phyloP scores from a whole-genome alignment of 2,113 vertebrate species.

The Phyllopteryx taeniolatus region DNA sequence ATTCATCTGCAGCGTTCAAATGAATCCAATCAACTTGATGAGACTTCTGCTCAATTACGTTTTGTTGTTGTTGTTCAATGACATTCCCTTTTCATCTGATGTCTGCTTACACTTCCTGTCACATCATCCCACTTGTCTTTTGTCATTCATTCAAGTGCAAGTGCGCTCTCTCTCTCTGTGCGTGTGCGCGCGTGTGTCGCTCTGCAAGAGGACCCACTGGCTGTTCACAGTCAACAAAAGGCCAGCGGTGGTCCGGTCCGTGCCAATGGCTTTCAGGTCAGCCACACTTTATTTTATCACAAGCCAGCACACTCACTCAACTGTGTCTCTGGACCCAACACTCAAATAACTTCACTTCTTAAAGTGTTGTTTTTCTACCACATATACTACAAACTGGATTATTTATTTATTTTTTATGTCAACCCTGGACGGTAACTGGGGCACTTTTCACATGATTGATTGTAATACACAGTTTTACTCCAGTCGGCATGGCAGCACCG shows the following conservation, averaged over 20 bases:
- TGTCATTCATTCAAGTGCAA: constrained; percentile 60
- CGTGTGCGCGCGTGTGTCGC: too few species aligned
- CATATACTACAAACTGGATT: not conserved
- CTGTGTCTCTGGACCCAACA: not conserved
- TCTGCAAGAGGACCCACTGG: constrained; percentile 31
- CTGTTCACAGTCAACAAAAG: constrained; percentile 45
- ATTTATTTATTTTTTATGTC: not conserved
- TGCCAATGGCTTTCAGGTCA: constrained; percentile 47
- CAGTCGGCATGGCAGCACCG: not conserved
- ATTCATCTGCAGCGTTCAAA: not conserved
- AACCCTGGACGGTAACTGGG: not conserved
- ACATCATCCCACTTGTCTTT: constrained; percentile 45
- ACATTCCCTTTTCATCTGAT: constrained; percentile 15
- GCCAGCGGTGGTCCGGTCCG: constrained; percentile 31
- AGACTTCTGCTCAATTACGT: not conserved
- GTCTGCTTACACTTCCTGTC: constrained; percentile 20
- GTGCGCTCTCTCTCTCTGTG: constrained; percentile 31
- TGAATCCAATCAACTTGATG: not conserved
- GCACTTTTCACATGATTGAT: not conserved
- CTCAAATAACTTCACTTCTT: not conserved
- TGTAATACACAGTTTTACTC: not conserved
- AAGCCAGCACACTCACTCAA: constrained; percentile 1
- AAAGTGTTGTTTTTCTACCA: not conserved
- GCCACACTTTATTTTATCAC: constrained; percentile 24
- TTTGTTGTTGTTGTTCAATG: not conserved